phyloP scores from a whole-genome alignment of 2,888 invertebrate genomes.

The Lochmaea crataegi region DNA sequence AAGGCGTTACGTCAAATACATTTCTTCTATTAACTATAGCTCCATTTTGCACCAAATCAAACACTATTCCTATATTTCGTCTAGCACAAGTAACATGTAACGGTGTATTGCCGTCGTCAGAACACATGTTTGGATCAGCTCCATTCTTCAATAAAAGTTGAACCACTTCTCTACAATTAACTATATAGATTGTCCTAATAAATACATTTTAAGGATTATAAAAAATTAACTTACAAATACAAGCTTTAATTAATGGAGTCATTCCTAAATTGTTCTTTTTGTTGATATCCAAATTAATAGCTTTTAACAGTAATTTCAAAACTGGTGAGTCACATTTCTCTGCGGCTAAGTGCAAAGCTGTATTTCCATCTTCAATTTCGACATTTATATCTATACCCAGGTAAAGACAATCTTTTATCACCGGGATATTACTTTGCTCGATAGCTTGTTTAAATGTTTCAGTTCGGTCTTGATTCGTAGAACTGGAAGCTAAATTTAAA shows the following conservation, averaged over 20 bases:
- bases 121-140: slow-evolving; percentile 47
- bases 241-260: slow-evolving; percentile 45
- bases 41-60: slow-evolving; percentile 43
- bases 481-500: neutral
- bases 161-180: slow-evolving; percentile 32
- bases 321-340: slow-evolving; percentile 44
- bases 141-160: slow-evolving; percentile 44
- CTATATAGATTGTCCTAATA: neutral
- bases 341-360: slow-evolving; percentile 47
- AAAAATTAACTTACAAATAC: slow-evolving; percentile 14
- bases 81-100: slow-evolving; percentile 47
- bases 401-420: slow-evolving; percentile 36
- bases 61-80: slow-evolving; percentile 40
- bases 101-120: slow-evolving; percentile 44
- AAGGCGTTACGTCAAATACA: slow-evolving; percentile 52
- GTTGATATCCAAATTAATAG: slow-evolving; percentile 32
- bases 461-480: slow-evolving; percentile 20
- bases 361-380: slow-evolving; percentile 33
- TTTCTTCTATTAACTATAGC: slow-evolving; percentile 49
- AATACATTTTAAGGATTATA: neutral
- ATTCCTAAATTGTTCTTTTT: slow-evolving; percentile 7
- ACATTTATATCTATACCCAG: slow-evolving; percentile 44
- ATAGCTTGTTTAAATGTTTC: slow-evolving; percentile 37
- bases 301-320: slow-evolving; percentile 26
- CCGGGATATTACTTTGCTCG: slow-evolving; percentile 29